Base-by-base conservation (phyloP, 1,140 invertebrate species). In the Drosophila mauritiana region DNA sequence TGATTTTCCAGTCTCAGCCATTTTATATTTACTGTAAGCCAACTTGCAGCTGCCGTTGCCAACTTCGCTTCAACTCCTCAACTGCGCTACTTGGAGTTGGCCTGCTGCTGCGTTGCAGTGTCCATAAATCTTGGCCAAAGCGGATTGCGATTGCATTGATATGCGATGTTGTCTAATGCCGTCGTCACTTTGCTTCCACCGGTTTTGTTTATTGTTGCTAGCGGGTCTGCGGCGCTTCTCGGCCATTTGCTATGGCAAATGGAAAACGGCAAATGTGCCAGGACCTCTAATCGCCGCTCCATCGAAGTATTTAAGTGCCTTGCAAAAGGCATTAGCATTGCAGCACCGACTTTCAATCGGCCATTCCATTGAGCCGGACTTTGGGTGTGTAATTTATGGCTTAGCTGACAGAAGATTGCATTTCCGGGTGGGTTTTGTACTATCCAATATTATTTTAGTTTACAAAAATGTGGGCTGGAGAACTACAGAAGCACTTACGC, bases 41-140 rank as follows among this genome's bases (percentile, higher is more conserved):
- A 55, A 79, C 61, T 64, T 67, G 27, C 67, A 63, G 17, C 39
- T 63, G 25, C 10, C 49, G 11, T 54, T 61, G 58, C 42, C 75
- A 46, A 54, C 56, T 53, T 8, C 17, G 51, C 37, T 39, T 13
- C 13, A 39, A 39, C 27, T 58, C 25, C 48, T 22, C 52, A 46
- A 20, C 42, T 37, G 36, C 31, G 17, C 27, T 39, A 46, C 54
- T 56, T 11, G 56, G 25, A 74, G 37, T 74, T 40, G 39, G 45
- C 73, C 72, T 68, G 31, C 31, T 13, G 58, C 81, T 73, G 46
- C 67, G 54, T 49, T 69, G 82, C 67, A 70, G 64, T 70, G 56
- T 88, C 78, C 69, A 85, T 85, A 85, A 85, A 85, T 88, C 83
- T 86, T 52, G 51, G 73, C 59, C 78, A 85, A 85, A 85, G 82